Base-by-base conservation (phyloP, 1,140 invertebrate species). In the Penaeus japonicus region DNA sequence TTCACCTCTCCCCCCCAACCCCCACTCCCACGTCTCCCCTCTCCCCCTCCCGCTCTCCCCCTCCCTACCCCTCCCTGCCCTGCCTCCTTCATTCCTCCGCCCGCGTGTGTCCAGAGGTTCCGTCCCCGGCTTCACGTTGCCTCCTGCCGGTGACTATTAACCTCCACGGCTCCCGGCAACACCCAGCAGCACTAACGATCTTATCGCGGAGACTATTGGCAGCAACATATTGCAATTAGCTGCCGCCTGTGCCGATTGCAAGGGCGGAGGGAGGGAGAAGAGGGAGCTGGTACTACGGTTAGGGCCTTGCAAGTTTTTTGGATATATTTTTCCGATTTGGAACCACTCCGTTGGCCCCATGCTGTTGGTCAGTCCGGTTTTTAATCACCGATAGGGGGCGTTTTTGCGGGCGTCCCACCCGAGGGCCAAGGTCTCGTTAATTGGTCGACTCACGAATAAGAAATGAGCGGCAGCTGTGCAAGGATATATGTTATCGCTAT, bases 141-240 rank as follows among this genome's bases (percentile, higher is more conserved):
- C 84, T 86, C 84, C 75, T 86, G 84, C 84, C 84, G 75, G 22
- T n/a, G 32, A 65, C 75, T 86, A 86, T 86, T 86, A 86, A 62
- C 75, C 24, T 59, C 5, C 30, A 32, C 78, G 73, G 78, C 57
- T 73, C 79, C 79, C 85, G 78, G 85, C 85, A 54, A 30, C 57
- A 54, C 85, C 39, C 85, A 53, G 24, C 78, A 81, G 85, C 85
- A 47, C 54, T 30, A 39, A 39, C 53, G 85, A 87, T 87, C 78
- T 54, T 87, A 87, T 87, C 85, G 39, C 30, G 24, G n/a, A 24
- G 54, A n/a, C 85, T 79, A 87, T 87, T 87, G 85, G 79, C 85
- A 87, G 85, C 85, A 87, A 87, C 85, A 87, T 87, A 87, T 87
- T 87, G 85, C 85, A 81, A 87, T 87, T 87, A 87, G 85, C 85